Evolutionary conservation across 1,140 invertebrate species (phyloP).

Genomic region (Drosophila nigrodunni): DNA sequence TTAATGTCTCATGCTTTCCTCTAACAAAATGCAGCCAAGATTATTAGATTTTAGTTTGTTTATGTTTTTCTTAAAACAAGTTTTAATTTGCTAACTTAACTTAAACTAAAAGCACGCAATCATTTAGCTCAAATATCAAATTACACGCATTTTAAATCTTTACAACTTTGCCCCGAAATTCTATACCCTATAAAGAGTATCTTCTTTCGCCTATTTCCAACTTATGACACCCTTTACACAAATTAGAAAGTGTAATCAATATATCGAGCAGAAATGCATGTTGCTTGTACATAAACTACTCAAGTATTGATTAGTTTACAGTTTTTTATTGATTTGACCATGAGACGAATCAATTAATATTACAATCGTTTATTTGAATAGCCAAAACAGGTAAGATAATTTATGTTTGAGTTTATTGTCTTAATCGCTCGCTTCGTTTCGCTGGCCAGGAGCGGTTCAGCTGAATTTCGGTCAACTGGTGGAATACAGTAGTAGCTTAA

Average conservation of each 20-base stretch:
- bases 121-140: not conserved
- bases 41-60: slow-evolving; percentile 2
- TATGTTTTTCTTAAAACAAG: not conserved
- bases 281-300: slow-evolving; percentile 5
- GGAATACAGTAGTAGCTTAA: not conserved
- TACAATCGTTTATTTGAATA: slow-evolving; percentile 44
- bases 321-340: slow-evolving; percentile 32
- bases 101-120: not conserved
- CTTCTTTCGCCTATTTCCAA: not conserved
- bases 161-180: not conserved
- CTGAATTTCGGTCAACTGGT: not conserved
- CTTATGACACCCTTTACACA: not conserved
- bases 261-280: slow-evolving; percentile 4
- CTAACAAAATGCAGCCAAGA: not conserved
- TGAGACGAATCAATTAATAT: slow-evolving; percentile 61
- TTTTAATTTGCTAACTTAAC: not conserved
- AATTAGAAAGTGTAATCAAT: slow-evolving; percentile 17
- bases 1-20: not conserved
- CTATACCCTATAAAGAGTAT: not conserved
- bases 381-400: slow-evolving; percentile 34
- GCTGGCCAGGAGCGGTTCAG: slow-evolving; percentile 30
- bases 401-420: slow-evolving; percentile 15
- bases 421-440: slow-evolving; percentile 1
- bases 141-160: not conserved
- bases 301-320: slow-evolving; percentile 34